Base-by-base conservation (phyloP, 2,113 vertebrate genomes). In the Podarcis muralis region DNA sequence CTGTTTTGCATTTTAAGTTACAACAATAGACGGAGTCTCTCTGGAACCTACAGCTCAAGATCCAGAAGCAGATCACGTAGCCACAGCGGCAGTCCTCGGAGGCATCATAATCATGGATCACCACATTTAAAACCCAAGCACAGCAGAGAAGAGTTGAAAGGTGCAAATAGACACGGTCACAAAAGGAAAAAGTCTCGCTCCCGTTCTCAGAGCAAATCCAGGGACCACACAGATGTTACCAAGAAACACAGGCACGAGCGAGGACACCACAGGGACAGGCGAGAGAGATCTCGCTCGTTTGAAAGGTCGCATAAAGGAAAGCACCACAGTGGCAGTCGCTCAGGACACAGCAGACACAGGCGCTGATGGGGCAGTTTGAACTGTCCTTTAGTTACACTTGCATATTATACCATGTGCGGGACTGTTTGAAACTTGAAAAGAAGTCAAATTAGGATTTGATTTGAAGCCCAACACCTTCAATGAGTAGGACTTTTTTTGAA, bases 221-320 rank as follows among this genome's bases (percentile, higher is more conserved):
- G 98, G 32, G 98, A 99, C 87, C 97, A 98, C 5, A 94, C 97
- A 0, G 99, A 99, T 0, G 94, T 97, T 0, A 93, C 97, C 90
- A 99, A 99, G 97, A 99, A 99, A 94, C 99, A 99, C 97, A 97
- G 99, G 93, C 99, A 99, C 2, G 99, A 99, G 92, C 96, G 97
- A 27, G 95, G 98, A 1, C 98, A 98, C 84, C 99, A 99, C 90
- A 96, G 98, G 25, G 99, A 99, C 81, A 95, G 98, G 83, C 96
- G 98, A 0, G 98, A 99, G 90, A 92, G 99, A 3, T 99, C 99
- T 1, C 98, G 98, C 27, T 99, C 99, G 2, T 99, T 99, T 30
- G 99, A 99, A 93, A 96, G 99, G 1, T 91, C 98, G 9, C 99
- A 99, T 94, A 99, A 99, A 96, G 97, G 98, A 92, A 99, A 99